Base-by-base conservation (phyloP, 2,797 vertebrate species). In the Sebastes matsubarae region DNA sequence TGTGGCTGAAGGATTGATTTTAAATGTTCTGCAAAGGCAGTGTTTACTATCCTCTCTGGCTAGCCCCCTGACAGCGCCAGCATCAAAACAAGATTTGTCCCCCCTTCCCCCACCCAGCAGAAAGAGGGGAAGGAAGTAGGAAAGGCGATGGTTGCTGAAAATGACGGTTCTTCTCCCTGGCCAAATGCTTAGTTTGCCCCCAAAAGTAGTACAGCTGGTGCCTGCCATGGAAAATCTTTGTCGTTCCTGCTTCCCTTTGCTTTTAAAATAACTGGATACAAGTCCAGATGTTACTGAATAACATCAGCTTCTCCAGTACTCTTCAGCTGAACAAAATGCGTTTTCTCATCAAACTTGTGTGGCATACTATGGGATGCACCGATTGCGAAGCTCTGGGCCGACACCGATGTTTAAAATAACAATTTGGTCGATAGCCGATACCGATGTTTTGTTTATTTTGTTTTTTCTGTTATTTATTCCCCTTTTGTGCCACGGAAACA, bases 1-100 rank as follows among this genome's bases (percentile, higher is more conserved):
- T 89, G 86, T 93, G 91, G 93, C 91, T 89, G 93, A 94, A 91
- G 92, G 93, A 95, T 95, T 94, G 94, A 95, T 95, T 96, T 95
- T 93, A 95, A 95, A 95, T 94, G 92, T 93, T 93, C 90, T 93
- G 93, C 88, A 93, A 93, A 94, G 92, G 87, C 92, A 81, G 83
- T 95, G 93, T 94, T 95, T 95, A 93, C 92, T 89, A 90, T 94
- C 90, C 89, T 93, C 88, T 87, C 89, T 89, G 89, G 91, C 91
- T 89, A 88, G 85, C 86, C 88, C 90, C 90, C 92, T 91, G 91
- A 92, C 94, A 91, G 93, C 65, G 61, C 65, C 85, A 67, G 91
- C 90, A 94, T 95, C 92, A 93, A 94, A 94, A 94, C 92, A 92
- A 92, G 89, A 92, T 92, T 91, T 86, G 84, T 70, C 80, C 78